These are phyloP conservation scores for Malthinus seriepunctatus DNA, from an alignment of 2,888 invertebrate genomes.

Conservation along the genomic window DNA sequence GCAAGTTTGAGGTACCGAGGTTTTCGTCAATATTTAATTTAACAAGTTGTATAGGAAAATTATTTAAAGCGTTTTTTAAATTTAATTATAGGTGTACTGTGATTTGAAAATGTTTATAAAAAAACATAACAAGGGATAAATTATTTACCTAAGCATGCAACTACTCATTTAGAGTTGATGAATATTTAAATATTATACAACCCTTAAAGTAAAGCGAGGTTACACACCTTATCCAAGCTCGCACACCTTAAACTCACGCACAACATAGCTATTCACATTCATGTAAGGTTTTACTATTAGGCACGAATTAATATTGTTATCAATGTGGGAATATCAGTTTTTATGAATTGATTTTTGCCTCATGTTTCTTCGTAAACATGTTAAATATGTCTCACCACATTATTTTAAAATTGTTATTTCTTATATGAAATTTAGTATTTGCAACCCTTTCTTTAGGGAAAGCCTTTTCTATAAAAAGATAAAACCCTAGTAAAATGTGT, in stretches of 20 bases:
- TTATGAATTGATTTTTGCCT: no score
- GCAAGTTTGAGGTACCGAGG: conserved; percentile 2
- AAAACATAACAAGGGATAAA: no score
- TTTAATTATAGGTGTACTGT: not conserved
- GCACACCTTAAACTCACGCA: conserved; percentile 4
- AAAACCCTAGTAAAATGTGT: no score
- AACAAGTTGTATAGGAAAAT: not conserved
- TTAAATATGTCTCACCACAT: no score
- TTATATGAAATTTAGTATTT: no score
- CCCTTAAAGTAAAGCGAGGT: conserved; percentile 1
- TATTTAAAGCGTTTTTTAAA: not conserved
- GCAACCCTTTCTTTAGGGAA: no score
- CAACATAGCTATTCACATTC: not conserved
- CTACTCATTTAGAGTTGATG: not conserved
- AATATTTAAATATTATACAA: conserved; percentile 1
- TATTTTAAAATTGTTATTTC: no score
- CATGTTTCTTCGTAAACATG: no score
- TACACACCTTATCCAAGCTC: not conserved
- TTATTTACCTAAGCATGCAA: not conserved
- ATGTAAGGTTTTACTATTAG: no score
- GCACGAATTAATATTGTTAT: no score
- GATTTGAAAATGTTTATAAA: not conserved
- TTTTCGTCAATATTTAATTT: conserved; percentile 3
- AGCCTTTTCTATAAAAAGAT: no score
- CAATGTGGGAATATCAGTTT: no score